Base-by-base conservation (phyloP, 2,888 invertebrate species). In the Dastarcus helophoroides region DNA sequence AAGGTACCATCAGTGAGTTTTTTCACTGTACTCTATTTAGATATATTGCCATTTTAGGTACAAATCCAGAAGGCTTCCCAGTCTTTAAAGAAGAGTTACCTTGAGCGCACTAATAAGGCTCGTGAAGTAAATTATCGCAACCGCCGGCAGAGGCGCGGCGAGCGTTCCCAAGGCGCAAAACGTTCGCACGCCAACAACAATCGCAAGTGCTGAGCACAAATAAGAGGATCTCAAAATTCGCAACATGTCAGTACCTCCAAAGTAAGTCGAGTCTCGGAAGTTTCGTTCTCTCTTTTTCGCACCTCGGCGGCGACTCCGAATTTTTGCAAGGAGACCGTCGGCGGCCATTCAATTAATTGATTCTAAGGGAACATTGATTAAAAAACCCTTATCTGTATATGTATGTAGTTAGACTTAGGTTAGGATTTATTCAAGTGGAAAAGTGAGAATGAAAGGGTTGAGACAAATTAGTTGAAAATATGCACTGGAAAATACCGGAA, bases 151-250 rank as follows among this genome's bases (percentile, higher is more conserved):
- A 58, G 64, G 38, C 60, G 65, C 38, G 60, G 61, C 35, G 63
- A 65, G 46, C 60, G 60, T 37, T 60, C 60, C 29, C 62, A 61
- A 42, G 63, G 63, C 43, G 54, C 58, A 35, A 56, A 48, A 33
- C 61, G 64, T 48, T 65, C 65, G 33, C 56, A 58, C 51, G 64
- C 62, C 40, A 67, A 64, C 53, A 67, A 67, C 51, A 66, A 67
- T 52, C 65, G 67, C 55, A 66, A 66, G 59, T 66, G 66, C 60
- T 66, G 56, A 57, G 47, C 51, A 46, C 46, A 47, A 39, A 39
- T 48, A 17, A 25, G 17, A 21, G 41, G 55, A 56, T 57, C 57
- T 57, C 56, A 55, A 23, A 9, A 21, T 29, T 29, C 33, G 33
- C 26, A 29, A 33, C 33, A 43, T 34, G 13, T 14, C 14, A 29